Base-by-base conservation (phyloP, 2,113 vertebrate genomes). In the Platanista minor region DNA sequence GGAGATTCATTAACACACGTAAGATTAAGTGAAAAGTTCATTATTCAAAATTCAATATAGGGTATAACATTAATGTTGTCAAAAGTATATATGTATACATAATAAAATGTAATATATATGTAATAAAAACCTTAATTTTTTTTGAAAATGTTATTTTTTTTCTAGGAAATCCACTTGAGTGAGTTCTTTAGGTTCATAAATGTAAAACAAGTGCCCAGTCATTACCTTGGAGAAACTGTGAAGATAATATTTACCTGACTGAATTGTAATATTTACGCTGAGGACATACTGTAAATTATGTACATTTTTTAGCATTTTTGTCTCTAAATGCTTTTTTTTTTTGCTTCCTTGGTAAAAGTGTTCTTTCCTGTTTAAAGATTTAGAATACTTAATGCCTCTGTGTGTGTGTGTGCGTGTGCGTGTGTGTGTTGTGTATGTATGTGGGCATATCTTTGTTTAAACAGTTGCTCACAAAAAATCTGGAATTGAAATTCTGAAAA, bases 231-330 rank as follows among this genome's bases (percentile, higher is more conserved):
- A 90, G 46, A 95, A 96, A 90, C 77, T 46, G 23, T 94, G 69
- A 91, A 81, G 80, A 81, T 31, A 87, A 77, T 92, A 92, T 92
- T 96, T 96, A 90, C 52, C 64, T 43, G 36, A 77, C 59, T 96
- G 49, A 75, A 90, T 80, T 41, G 39, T 61, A 95, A 96, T 93
- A 87, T 96, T 96, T 96, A 91, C 27, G 13, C 29, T 96, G 57
- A 81, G 43, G 94, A 92, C 57, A 6, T 59, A 71, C 66, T 62
- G 13, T 46, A 92, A 96, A 94, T 81, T 92, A 97, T 84, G 75
- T 64, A 77, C 17, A 59, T 72, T 97, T 96, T 96, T 93, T 57
- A 96, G 57, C 5, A 90, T 69, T 81, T 90, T 83, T 87, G 29
- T 81, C 20, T 86, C 27, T 57, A 87, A 85, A 69, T 52, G 13